phyloP scores from a whole-genome alignment of 2,797 vertebrate genomes.

The Onychomys arenicola region DNA sequence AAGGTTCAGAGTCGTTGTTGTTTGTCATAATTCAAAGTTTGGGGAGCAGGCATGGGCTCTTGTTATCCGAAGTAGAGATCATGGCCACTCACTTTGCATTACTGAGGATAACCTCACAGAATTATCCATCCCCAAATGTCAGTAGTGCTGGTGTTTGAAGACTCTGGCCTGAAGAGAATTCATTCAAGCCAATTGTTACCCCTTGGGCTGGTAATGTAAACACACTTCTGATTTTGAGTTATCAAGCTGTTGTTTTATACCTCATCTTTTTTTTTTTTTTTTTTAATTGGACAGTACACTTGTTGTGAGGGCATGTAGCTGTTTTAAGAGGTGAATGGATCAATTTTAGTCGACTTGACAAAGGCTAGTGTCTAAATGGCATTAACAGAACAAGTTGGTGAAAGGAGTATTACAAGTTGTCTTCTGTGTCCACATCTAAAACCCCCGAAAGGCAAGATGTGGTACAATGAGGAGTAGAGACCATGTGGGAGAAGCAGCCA shows the following conservation, averaged over 20 bases:
- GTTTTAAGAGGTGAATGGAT: slow-evolving; percentile 34
- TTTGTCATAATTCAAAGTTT: not conserved
- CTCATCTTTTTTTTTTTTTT: not conserved
- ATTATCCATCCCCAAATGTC: not conserved
- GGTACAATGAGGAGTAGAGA: not conserved
- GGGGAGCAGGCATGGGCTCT: not conserved
- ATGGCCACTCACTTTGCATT: not conserved
- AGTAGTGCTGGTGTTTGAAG: not conserved
- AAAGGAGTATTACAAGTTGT: not conserved
- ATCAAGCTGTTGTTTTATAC: slow-evolving; percentile 22
- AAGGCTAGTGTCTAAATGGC: not conserved
- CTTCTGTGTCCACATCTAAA: not conserved
- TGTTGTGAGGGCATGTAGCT: not conserved
- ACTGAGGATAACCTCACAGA: not conserved
- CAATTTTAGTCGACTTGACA: slow-evolving; percentile 32
- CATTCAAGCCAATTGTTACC: not conserved
- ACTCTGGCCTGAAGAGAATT: not conserved
- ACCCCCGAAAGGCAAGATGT: not conserved
- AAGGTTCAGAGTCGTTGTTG: not conserved
- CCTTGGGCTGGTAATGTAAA: not conserved
- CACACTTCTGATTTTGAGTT: not conserved
- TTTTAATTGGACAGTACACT: not conserved
- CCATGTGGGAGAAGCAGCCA: not conserved
- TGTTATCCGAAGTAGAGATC: not conserved
- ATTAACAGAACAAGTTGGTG: slow-evolving; percentile 16